These are phyloP conservation scores for Phyllostomus hastatus DNA, from an alignment of 2,113 vertebrate species.

Conservation along the genomic window DNA sequence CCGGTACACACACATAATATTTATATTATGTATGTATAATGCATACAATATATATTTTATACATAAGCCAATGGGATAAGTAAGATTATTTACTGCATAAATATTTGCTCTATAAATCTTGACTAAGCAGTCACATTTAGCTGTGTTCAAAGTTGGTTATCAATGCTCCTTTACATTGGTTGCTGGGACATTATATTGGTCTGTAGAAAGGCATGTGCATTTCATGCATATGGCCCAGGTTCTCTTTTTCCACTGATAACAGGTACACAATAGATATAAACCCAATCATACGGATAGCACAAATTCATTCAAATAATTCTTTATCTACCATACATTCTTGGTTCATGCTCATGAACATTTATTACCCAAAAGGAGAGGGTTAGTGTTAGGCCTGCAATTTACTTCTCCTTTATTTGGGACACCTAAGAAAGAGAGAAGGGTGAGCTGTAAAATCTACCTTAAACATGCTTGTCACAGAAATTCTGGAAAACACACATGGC, in stretches of 20 bases:
- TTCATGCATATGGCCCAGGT: neutral
- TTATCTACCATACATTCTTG: neutral
- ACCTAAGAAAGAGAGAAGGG: neutral
- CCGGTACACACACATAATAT: neutral
- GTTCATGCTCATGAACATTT: neutral
- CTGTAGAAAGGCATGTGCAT: neutral
- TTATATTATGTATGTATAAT: neutral
- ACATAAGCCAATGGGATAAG: neutral
- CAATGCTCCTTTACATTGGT: neutral
- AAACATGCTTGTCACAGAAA: neutral
- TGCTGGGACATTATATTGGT: neutral
- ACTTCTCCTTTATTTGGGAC: neutral
- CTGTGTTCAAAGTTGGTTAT: neutral
- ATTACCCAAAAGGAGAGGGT: neutral
- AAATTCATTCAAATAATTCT: slow-evolving; percentile 14
- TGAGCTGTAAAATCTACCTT: neutral
- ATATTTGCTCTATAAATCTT: neutral
- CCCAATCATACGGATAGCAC: neutral
- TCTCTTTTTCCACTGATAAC: neutral
- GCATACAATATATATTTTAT: neutral
- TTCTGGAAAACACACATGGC: neutral
- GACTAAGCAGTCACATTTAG: neutral
- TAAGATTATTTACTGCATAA: neutral
- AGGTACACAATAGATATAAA: neutral
- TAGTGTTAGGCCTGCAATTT: neutral